A percentile compares a stretch with the other conserved stretches of the same genome.
phyloP scores from a whole-genome alignment of 2,797 vertebrate genomes.

The Diglossa cyanea region DNA sequence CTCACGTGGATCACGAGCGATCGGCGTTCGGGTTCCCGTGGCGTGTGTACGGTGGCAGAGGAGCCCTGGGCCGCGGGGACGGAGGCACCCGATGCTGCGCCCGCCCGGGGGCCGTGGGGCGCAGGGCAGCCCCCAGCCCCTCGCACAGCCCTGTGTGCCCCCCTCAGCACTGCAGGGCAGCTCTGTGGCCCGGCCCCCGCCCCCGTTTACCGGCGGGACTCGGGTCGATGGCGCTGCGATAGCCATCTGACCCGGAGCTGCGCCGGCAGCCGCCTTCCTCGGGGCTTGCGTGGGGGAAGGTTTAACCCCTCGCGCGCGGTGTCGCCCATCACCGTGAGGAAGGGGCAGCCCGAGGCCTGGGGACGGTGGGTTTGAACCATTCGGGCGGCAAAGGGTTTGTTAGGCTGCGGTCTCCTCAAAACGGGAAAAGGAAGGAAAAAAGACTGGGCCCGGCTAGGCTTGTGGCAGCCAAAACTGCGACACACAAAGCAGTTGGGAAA shows the following conservation, averaged over 20 bases:
- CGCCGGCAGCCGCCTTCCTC: neutral
- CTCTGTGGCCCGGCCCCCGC: neutral
- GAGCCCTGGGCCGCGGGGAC: neutral
- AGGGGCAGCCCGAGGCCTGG: neutral
- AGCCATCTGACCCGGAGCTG: neutral
- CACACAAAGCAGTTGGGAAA: neutral
- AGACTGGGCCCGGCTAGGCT: neutral
- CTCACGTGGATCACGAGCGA: neutral
- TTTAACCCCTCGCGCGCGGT: neutral
- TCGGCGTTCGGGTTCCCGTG: accelerated
- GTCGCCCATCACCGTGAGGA: accelerated
- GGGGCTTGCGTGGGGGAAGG: neutral
- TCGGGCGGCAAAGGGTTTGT: neutral
- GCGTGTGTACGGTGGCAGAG: accelerated
- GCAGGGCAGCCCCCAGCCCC: neutral
- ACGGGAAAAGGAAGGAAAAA: neutral
- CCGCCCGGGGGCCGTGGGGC: too few species aligned
- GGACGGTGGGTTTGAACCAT: neutral
- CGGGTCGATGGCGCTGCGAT: accelerated
- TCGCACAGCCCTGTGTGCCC: accelerated
- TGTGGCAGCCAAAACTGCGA: neutral
- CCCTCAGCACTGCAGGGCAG: neutral
- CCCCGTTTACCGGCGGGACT: neutral
- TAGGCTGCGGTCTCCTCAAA: neutral
- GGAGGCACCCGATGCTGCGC: neutral